A percentile compares a stretch with the other conserved stretches of the same genome.
Evolutionary conservation across 2,113 vertebrate species (phyloP).

Genomic region (Dendropsophus ebraccatus): DNA sequence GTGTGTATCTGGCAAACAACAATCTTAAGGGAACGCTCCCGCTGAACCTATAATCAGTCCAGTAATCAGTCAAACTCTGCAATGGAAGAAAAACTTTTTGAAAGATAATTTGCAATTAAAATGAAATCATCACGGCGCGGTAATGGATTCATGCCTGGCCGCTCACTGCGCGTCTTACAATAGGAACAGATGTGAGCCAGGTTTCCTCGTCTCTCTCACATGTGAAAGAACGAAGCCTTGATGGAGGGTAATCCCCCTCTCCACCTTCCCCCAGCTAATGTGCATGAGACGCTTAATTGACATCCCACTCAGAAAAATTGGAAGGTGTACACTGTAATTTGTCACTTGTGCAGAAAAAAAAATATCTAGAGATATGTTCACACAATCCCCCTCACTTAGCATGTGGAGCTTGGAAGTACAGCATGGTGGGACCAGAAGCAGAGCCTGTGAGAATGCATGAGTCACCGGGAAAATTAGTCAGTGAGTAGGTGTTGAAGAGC

Average conservation of each 20-base stretch:
- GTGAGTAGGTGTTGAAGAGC: slow-evolving; percentile 41
- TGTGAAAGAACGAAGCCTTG: not conserved
- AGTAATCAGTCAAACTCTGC: not conserved
- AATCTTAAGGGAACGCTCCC: not conserved
- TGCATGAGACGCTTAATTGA: slow-evolving; percentile 48
- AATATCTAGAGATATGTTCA: slow-evolving; percentile 3
- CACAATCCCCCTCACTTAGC: slow-evolving; percentile 55
- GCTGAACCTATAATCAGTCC: not conserved
- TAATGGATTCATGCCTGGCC: slow-evolving; percentile 8
- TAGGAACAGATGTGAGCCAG: slow-evolving; percentile 48
- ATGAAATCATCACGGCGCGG: slow-evolving; percentile 19
- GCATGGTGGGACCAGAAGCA: slow-evolving; percentile 22
- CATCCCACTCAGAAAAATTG: slow-evolving; percentile 45
- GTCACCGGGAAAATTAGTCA: slow-evolving; percentile 56
- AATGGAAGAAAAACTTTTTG: slow-evolving; percentile 3
- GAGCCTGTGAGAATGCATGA: slow-evolving; percentile 48
- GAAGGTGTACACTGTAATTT: slow-evolving; percentile 52
- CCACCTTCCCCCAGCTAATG: slow-evolving; percentile 34
- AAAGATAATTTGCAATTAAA: slow-evolving; percentile 54
- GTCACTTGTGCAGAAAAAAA: slow-evolving; percentile 45
- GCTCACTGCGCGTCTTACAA: slow-evolving; percentile 31
- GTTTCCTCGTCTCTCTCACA: slow-evolving; percentile 31
- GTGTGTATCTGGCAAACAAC: not conserved
- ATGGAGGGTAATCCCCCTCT: slow-evolving; percentile 46
- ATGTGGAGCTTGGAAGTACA: slow-evolving; percentile 49